phyloP scores from a whole-genome alignment of 2,113 vertebrate genomes.

The Pleuronectes platessa region DNA sequence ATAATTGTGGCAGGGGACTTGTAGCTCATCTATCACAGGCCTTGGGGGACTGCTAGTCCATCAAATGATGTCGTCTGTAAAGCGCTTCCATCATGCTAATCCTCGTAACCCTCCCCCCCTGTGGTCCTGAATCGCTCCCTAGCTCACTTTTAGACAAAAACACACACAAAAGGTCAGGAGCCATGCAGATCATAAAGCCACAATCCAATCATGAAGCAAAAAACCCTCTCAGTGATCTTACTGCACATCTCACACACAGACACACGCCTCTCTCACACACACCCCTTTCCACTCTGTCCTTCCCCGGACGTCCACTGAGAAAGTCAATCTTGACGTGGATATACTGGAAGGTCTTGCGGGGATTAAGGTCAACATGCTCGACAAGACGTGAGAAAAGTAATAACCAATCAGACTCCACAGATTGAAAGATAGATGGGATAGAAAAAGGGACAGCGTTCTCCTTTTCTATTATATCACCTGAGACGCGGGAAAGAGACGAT shows the following conservation, averaged over 20 bases:
- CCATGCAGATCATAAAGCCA: constrained; percentile 32
- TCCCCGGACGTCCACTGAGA: not conserved
- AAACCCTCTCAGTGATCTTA: constrained; percentile 18
- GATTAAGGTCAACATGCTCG: constrained; percentile 60
- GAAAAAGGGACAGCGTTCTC: not conserved
- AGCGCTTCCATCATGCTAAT: constrained; percentile 44
- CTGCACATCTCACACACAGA: too few species aligned
- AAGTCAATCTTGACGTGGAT: constrained; percentile 24
- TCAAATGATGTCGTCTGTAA: constrained; percentile 45
- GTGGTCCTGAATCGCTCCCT: constrained; percentile 1
- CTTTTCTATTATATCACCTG: not conserved
- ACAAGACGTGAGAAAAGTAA: constrained; percentile 4
- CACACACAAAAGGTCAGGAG: constrained; percentile 15
- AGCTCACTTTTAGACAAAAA: not conserved
- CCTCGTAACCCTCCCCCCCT: constrained; percentile 28
- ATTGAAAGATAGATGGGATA: not conserved
- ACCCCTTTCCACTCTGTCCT: not conserved
- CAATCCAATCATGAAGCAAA: constrained; percentile 50
- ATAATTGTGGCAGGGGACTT: constrained; percentile 36
- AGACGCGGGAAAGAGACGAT: not conserved
- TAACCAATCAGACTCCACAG: not conserved
- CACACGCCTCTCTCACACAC: not conserved
- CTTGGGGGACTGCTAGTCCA: constrained; percentile 29
- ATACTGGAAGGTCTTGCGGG: constrained; percentile 20
- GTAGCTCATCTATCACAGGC: constrained; percentile 54